Base-by-base conservation (phyloP, 2,888 invertebrate genomes). In the Erebia epiphron region DNA sequence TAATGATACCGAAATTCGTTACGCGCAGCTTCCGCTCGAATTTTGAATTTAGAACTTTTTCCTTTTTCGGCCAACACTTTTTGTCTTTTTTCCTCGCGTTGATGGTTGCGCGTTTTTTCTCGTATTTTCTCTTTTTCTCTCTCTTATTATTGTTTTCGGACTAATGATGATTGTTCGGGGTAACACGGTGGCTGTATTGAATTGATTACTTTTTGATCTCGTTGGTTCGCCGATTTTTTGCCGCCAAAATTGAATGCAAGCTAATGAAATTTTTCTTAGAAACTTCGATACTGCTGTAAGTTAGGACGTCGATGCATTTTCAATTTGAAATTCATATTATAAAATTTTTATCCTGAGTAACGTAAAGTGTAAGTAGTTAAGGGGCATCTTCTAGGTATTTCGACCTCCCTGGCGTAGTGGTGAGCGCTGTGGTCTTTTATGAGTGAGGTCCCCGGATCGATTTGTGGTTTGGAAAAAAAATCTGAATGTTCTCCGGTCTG, bases 1-100 rank as follows among this genome's bases (percentile, higher is more conserved):
- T 88, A 91, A 91, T 91, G 90, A 91, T 89, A 86, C 83, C 80
- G 76, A 81, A 81, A 91, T 92, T 91, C 90, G 92, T 91, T 90
- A 83, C 90, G 88, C 80, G 68, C 77, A 84, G 91, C 91, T 92
- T 92, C 92, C 92, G 92, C 84, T 89, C 88, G 82, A 79, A 77
- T 89, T 89, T 90, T 86, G 86, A 91, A 90, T 89, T 89, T 88
- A 80, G 83, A 86, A 82, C 79, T 82, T 77, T 76, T 83, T 82
- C 77, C 10, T 83, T 83, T 86, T 83, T 83, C 79, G 76, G 77
- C 79, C 78, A 75, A 75, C 76, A 74, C 71, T 75, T 61, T 71
- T 74, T 76, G 69, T 76, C 76, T 77, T 78, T 77, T 76, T 80
- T 76, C 68, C 18, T 72, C 71, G 75, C 77, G 66, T 78, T 80